Base-by-base conservation (phyloP, 1,140 invertebrate genomes). In the Papilio machaon region DNA sequence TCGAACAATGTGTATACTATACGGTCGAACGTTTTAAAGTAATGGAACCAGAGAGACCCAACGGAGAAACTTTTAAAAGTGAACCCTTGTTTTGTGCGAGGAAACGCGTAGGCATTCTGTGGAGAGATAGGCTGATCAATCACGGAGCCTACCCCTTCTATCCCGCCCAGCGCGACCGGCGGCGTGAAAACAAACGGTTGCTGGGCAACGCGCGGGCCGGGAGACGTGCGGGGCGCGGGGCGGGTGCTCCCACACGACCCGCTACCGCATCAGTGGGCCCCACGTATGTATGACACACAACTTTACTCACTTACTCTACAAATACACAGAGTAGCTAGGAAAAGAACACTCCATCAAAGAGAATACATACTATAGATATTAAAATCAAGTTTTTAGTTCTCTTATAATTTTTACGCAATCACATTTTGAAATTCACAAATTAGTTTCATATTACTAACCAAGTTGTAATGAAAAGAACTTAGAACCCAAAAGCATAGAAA, bases 121-220 rank as follows among this genome's bases (percentile, higher is more conserved):
- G 83, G 87, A 85, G 87, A 89, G 90, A 92, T 94, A 94, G 93
- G 93, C 91, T 94, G 93, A 94, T 94, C 92, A 94, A 94, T 94
- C 93, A 94, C 90, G 90, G 88, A 91, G 88, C 88, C 91, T 92
- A 94, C 92, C 93, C 92, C 91, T 93, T 93, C 91, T 92, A 91
- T 86, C 90, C 93, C 92, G 91, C 93, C 91, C 91, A 85, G 86
- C 85, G 89, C 88, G 87, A 86, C 83, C 85, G 87, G 83, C 86
- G 81, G 86, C 87, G 89, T 87, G 91, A 94, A 93, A 93, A 94
- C 92, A 94, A 94, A 89, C 92, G 89, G 92, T 94, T 92, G 91
- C 92, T 82, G 58, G 85, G 92, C 91, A 90, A 93, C 92, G 13
- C 2, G 64, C 23, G 64, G 85, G 70, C 13, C 81, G 74, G 82